Base-by-base conservation (phyloP, 1,140 invertebrate species). In the Kradibia gibbosae region DNA sequence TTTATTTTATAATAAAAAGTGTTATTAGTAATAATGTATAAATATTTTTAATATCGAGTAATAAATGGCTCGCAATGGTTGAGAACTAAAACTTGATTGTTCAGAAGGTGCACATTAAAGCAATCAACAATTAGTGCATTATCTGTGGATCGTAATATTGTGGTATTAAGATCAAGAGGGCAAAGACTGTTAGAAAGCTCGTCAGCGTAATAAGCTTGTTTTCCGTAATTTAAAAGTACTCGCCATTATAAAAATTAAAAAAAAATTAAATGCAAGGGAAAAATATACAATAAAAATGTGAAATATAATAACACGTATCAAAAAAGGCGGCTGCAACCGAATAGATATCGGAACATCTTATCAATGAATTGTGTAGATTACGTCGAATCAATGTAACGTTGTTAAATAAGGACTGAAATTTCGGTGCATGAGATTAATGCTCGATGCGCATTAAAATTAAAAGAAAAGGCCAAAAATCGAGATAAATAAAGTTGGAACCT, bases 301-400 rank as follows among this genome's bases (percentile, higher is more conserved):
- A 31, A 62, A 67, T 67, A 67, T 39, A 1, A 67, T 20, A 39
- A 39, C 34, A n/a, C 36, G 31, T 36, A 65, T 36, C 62, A 1
- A 65, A 65, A 65, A 65, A 65, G 62, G 22, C 34, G 31, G 31
- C 0, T 62, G 31, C 25, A 25, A 20, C 11, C 28, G 11, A 65
- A 3, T 36, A 65, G 60, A 65, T 39, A 39, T 67, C 62, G 62
- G 34, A 22, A 67, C 62, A 28, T 15, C 36, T 67, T 67, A 67
- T 67, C 22, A 20, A 39, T 34, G 34, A 22, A 39, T 67, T 39
- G 34, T 39, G 11, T 67, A 67, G 62, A 67, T 20, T 36, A 5
- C 31, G 3, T 36, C 62, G 34, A 36, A 65, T 5, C 3, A 65
- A 65, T 17, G 31, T 36, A 22, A 65, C 15, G 25, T 34, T 15